A percentile compares a stretch with the other conserved stretches of the same genome.
phyloP scores from a whole-genome alignment of 2,797 vertebrate genomes.

The Acridotheres tristis region DNA sequence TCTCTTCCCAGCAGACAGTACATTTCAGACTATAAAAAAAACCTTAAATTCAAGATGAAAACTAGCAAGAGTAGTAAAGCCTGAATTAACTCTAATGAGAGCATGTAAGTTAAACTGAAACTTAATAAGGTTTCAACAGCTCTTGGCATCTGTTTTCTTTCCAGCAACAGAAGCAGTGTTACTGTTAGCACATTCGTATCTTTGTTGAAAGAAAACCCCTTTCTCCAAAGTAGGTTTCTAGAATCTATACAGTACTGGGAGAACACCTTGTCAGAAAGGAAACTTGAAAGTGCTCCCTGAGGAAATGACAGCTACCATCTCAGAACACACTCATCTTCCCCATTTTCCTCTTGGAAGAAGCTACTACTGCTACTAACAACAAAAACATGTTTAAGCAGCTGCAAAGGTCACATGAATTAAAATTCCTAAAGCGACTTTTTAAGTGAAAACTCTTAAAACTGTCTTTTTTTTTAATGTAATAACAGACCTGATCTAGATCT shows the following conservation, averaged over 20 bases:
- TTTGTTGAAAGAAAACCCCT: no score
- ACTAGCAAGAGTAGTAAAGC: background rate
- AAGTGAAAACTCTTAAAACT: background rate
- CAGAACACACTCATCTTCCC: background rate
- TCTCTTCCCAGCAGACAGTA: background rate
- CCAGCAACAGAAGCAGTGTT: background rate
- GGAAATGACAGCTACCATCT: background rate
- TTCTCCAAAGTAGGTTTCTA: background rate
- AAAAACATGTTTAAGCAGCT: background rate
- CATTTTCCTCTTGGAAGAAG: background rate
- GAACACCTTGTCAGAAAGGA: background rate
- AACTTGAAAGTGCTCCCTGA: background rate
- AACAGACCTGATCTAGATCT: background rate
- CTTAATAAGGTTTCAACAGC: background rate
- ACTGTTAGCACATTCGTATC: background rate
- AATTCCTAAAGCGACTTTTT: background rate
- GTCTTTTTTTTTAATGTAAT: background rate
- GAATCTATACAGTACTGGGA: background rate
- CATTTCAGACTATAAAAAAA: background rate
- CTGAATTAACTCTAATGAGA: background rate
- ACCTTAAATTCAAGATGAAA: background rate
- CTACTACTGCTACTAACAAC: no score
- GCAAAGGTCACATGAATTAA: background rate
- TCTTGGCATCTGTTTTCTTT: background rate
- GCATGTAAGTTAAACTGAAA: background rate